Conservation (phyloP, 2,888 invertebrate species). For the Syrphus vitripennis region DNA sequence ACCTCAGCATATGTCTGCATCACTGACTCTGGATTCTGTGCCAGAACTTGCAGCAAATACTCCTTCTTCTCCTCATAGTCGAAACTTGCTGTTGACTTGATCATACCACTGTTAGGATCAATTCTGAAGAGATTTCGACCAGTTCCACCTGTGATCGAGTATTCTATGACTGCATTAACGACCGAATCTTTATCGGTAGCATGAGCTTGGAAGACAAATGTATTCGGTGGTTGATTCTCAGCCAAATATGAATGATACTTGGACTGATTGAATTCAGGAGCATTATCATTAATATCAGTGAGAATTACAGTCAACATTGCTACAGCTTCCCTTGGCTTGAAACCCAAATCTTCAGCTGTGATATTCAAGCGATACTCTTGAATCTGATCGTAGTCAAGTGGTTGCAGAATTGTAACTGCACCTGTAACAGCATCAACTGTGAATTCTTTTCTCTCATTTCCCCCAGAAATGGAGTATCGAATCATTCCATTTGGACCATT, state of each 20-base stretch:
- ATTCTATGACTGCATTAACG: conserved; percentile 92
- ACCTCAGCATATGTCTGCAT: conserved; percentile 90
- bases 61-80: conserved; percentile 92
- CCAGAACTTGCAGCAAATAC: conserved; percentile 89
- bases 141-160: conserved; percentile 89
- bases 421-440: conserved; percentile 89
- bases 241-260: conserved; percentile 89
- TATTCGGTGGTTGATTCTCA: conserved; percentile 91
- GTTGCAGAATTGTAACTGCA: conserved; percentile 88
- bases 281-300: conserved; percentile 96
- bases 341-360: conserved; percentile 93
- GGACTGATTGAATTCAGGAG: conserved; percentile 91
- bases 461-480: conserved; percentile 91
- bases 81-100: conserved; percentile 89
- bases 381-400: conserved; percentile 92
- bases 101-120: conserved; percentile 88
- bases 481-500: conserved; percentile 95
- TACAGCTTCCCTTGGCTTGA: conserved; percentile 88
- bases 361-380: conserved; percentile 93
- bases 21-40: conserved; percentile 92
- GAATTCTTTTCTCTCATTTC: conserved; percentile 91
- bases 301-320: conserved; percentile 92
- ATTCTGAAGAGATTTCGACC: conserved; percentile 89
- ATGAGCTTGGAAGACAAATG: conserved; percentile 87
- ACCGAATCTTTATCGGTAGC: conserved; percentile 94